Base-by-base conservation (phyloP, 2,113 vertebrate genomes). In the Gymnorhina tibicen region DNA sequence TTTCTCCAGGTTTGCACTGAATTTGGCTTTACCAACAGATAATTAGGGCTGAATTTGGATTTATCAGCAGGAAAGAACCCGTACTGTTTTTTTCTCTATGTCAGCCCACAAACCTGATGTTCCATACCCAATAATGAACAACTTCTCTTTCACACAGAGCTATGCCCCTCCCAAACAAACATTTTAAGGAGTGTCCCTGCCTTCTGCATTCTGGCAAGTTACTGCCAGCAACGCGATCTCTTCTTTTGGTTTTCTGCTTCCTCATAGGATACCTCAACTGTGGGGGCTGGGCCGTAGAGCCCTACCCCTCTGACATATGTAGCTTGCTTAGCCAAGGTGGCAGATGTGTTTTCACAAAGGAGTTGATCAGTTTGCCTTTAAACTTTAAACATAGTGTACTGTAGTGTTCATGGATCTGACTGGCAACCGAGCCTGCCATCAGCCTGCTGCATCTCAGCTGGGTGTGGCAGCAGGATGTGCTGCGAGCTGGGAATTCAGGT, bases 1-100 rank as follows among this genome's bases (percentile, higher is more conserved):
- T 86, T 78, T 49, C 68, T 89, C 85, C 79, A 92, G 70, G 63
- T 46, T 44, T 58, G 28, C 60, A 60, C 75, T 94, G 67, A 87
- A 82, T n/a, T 62, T 82, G 74, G 46, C 77, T 95, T 96, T 87
- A 46, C 66, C 46, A 50, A 37, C 67, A 56, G 67, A 87, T 33
- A 41, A 44, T 63, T 63, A 10, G 33, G 80, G 44, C 85, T 86
- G 49, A 79, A 90, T 85, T 94, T 63, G 78, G 47, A 27, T 95
- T 96, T 92, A 44, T 66, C 56, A 60, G 39, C 67, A 70, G 60
- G 81, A 86, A 73, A 80, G 85, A 90, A 41, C 32, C 47, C 8
- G 0, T 66, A 3, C 13, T 44, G 30, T 5, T 37, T 76, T 67
- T 39, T 37, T 46, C 24, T 70, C 74, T 32, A 0, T 37, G 32